Base-by-base conservation (phyloP, 2,113 vertebrate species). In the Melanostigma gelatinosum region DNA sequence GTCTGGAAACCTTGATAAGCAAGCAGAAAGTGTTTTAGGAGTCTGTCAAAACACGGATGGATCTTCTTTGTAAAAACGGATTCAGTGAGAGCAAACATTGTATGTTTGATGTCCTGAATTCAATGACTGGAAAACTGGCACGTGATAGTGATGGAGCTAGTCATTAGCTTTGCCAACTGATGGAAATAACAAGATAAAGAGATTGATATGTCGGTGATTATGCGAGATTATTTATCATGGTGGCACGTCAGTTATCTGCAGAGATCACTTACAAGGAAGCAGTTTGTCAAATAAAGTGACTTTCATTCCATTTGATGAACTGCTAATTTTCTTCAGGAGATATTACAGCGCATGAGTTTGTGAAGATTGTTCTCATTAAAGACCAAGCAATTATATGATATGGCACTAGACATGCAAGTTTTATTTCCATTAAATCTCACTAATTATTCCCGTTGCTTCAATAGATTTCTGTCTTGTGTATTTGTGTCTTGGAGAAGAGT, bases 1-100 rank as follows among this genome's bases (percentile, higher is more conserved):
- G 24, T 71, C 71, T 68, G 55, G 66, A 69, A 83, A 79, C 32
- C 12, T 38, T 12, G 38, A 80, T 20, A 32, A 64, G 74, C 0
- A 52, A n/a, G 44, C 40, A 38, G 55, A 27, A 34, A 22, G 48
- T 46, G 36, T 32, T 80, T n/a, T 62, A 24, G 44, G 20, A 71
- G 11, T 3, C 36, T 57, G 66, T 76, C 29, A 58, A 68, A 77
- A 36, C 32, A 13, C 3, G 20, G 36, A 66, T 34, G 11, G 61
- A 16, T 58, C 7, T 6, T 55, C 29, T 34, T 12, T 40, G 48
- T 67, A n/a, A 67, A 67, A 67, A 24, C 0, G 20, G 62, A 82
- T 15, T 57, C 38, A 46, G 66, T 12, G 16, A 40, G 42, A 60
- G 52, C 15, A 44, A 65, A 66, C 32, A 20, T 4, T 36, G 50